phyloP scores from a whole-genome alignment of 2,888 invertebrate species.

The Volucella inflata region DNA sequence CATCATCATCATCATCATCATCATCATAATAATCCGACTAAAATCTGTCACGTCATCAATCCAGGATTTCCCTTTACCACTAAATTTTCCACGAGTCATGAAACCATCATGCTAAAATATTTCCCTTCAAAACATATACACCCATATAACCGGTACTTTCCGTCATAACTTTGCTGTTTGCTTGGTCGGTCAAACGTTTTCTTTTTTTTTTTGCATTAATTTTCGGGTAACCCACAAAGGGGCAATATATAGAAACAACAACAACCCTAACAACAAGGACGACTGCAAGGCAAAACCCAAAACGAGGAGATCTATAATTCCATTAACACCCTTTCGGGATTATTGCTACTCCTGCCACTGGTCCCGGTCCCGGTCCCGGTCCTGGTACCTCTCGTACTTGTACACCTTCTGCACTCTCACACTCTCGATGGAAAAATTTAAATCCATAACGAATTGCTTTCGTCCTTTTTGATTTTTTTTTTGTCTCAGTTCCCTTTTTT shows the following conservation, averaged over 20 bases:
- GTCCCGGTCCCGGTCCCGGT: no score
- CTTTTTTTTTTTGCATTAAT: slow-evolving; percentile 32
- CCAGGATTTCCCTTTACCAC: slow-evolving; percentile 70
- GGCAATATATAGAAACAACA: slow-evolving; percentile 13
- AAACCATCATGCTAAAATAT: slow-evolving; percentile 62
- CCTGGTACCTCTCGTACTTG: slow-evolving; percentile 10
- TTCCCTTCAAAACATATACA: slow-evolving; percentile 10
- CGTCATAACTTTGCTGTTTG: slow-evolving; percentile 36
- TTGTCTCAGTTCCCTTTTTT: neutral
- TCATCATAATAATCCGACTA: slow-evolving; percentile 67
- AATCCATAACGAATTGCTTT: slow-evolving; percentile 76
- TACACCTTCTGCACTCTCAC: slow-evolving; percentile 8
- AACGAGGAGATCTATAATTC: slow-evolving; percentile 71
- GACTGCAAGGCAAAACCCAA: slow-evolving; percentile 4
- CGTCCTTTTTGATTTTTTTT: slow-evolving; percentile 35
- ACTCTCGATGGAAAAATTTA: slow-evolving; percentile 62
- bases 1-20: slow-evolving; percentile 17
- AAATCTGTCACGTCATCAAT: slow-evolving; percentile 75
- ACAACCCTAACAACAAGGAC: slow-evolving; percentile 22
- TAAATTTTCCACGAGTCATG: slow-evolving; percentile 72
- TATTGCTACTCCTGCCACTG: slow-evolving; percentile 53
- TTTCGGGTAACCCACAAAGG: slow-evolving; percentile 40
- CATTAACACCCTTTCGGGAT: slow-evolving; percentile 75
- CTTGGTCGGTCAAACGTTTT: slow-evolving; percentile 37
- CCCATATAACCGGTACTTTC: slow-evolving; percentile 6